phyloP scores from a whole-genome alignment of 2,797 vertebrate genomes.

The Gymnoscopelus microlampas region DNA sequence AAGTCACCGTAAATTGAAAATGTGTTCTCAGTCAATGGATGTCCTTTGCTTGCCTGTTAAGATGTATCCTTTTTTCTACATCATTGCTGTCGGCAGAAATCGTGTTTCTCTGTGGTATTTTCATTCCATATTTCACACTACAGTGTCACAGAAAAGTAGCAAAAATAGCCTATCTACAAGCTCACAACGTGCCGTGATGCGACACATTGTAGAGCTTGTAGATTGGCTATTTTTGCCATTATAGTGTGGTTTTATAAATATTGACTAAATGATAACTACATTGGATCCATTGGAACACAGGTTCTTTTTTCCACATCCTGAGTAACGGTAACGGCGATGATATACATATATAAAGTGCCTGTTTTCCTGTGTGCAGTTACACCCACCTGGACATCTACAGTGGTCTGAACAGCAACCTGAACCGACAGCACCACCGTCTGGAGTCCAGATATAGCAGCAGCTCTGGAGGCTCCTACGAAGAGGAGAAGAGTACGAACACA shows the following conservation, averaged over 20 bases:
- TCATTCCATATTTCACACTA: too few relatives aligned
- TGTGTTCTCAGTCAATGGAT: neutral
- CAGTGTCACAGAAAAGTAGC: too few relatives aligned
- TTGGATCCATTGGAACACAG: neutral
- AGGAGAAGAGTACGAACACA: conserved; percentile 92
- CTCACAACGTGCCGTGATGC: too few relatives aligned
- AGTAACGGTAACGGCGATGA: neutral
- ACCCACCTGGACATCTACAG: conserved; percentile 93
- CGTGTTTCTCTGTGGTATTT: too few relatives aligned
- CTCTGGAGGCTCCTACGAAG: conserved; percentile 99
- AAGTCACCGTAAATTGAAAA: neutral
- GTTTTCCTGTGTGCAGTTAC: conserved; percentile 81
- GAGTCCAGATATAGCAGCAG: conserved; percentile 99
- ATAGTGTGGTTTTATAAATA: too few relatives aligned
- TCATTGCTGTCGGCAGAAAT: too few relatives aligned
- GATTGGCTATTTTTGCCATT: neutral
- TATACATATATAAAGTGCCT: neutral
- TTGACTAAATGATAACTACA: too few relatives aligned
- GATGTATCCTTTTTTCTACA: too few relatives aligned
- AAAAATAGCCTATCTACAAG: too few relatives aligned
- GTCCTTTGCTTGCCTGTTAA: too few relatives aligned
- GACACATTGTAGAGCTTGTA: neutral
- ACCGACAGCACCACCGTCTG: conserved; percentile 96
- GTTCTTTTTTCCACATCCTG: neutral
- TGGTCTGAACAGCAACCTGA: conserved; percentile 94